Evolutionary conservation across 2,113 vertebrate genomes (phyloP).

Genomic region (Cercopithecus mona): DNA sequence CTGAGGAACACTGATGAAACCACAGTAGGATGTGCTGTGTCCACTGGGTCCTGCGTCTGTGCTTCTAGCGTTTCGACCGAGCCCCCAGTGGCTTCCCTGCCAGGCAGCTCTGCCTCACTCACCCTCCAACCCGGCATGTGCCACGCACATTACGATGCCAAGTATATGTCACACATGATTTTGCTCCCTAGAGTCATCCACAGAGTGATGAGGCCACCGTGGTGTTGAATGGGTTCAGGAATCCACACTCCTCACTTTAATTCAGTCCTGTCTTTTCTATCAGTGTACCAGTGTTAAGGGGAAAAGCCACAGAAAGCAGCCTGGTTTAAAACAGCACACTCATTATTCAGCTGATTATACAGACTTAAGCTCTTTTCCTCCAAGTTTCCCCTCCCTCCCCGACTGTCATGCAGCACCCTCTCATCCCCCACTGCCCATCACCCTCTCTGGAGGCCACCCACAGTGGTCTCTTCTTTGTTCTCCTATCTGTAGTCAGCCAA

Average conservation of each 20-base stretch:
- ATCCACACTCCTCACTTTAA: background rate
- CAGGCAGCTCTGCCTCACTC: background rate
- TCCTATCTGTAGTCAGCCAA: conserved; percentile 38
- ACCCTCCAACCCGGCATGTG: background rate
- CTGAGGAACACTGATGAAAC: background rate
- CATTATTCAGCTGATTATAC: background rate
- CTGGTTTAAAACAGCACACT: background rate
- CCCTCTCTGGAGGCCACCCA: background rate
- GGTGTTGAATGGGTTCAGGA: background rate
- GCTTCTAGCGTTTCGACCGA: background rate
- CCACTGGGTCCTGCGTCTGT: background rate
- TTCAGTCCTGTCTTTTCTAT: background rate
- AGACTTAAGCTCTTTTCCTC: background rate
- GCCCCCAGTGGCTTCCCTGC: background rate
- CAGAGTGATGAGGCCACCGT: background rate
- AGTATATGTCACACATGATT: background rate
- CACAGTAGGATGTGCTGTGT: background rate
- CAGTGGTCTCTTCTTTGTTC: conserved; percentile 43
- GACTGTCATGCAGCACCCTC: background rate
- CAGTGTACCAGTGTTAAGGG: background rate
- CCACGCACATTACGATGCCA: background rate
- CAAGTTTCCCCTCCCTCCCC: background rate
- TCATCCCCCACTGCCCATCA: background rate
- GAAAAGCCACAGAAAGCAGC: background rate
- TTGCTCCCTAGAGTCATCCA: background rate